phyloP scores from a whole-genome alignment of 2,888 invertebrate genomes.

The Labia minor region DNA sequence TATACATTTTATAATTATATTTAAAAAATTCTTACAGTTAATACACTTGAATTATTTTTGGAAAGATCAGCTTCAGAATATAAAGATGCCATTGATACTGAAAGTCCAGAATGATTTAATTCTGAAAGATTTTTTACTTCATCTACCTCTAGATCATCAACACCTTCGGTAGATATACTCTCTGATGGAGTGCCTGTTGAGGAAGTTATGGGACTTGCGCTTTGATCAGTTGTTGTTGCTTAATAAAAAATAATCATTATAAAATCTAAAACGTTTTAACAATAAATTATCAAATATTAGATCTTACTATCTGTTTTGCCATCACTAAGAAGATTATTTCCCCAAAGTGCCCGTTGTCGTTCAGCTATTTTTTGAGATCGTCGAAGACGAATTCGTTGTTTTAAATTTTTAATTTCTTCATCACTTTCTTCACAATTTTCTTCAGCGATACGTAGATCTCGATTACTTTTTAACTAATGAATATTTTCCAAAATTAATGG shows the following conservation, averaged over 20 bases:
- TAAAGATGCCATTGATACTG: slow-evolving; percentile 52
- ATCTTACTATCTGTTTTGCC: slow-evolving; percentile 42
- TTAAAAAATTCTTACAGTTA: background rate
- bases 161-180: slow-evolving; percentile 41
- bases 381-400: slow-evolving; percentile 50
- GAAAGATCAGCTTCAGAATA: slow-evolving; percentile 47
- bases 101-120: slow-evolving; percentile 38
- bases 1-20: background rate
- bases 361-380: slow-evolving; percentile 41
- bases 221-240: slow-evolving; percentile 43
- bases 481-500: no score
- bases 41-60: slow-evolving; percentile 30
- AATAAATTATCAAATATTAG: slow-evolving; percentile 13
- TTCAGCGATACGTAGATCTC: slow-evolving; percentile 39
- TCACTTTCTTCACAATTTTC: slow-evolving; percentile 49
- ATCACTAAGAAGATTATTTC: slow-evolving; percentile 35
- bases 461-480: slow-evolving; percentile 54
- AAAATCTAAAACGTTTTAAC: no score
- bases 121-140: slow-evolving; percentile 39
- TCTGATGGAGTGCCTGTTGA: slow-evolving; percentile 39
- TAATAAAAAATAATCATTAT: slow-evolving; percentile 22
- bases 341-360: slow-evolving; percentile 35
- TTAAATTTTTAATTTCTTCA: slow-evolving; percentile 52
- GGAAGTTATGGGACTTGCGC: slow-evolving; percentile 43
- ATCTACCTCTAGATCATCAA: slow-evolving; percentile 43